Percentiles rank a stretch among this genome's conserved stretches.
phyloP scores from a whole-genome alignment of 2,113 vertebrate species.

The Gallinago media region DNA sequence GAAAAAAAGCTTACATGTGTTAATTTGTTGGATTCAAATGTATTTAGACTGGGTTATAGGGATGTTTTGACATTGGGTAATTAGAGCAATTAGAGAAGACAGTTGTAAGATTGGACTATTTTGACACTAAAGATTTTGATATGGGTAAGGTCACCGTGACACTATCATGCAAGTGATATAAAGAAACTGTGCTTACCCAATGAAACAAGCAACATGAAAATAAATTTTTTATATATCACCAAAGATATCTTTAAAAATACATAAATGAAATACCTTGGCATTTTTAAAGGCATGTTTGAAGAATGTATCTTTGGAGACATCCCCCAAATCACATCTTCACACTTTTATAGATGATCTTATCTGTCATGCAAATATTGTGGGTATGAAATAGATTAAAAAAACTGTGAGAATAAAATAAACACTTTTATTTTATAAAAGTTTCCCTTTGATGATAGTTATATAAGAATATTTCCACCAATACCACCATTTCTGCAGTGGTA shows the following conservation, averaged over 20 bases:
- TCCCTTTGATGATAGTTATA: not conserved
- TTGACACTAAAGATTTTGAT: not conserved
- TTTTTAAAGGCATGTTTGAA: not conserved
- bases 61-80: not conserved
- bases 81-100: not conserved
- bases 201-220: not conserved
- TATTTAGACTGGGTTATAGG: slow-evolving; percentile 31
- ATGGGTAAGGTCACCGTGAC: not conserved
- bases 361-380: not conserved
- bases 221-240: not conserved
- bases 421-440: not conserved
- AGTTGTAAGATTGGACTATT: not conserved
- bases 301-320: not conserved
- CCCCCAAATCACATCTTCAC: not conserved
- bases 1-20: slow-evolving; percentile 20
- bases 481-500: not conserved
- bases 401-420: not conserved
- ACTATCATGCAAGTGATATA: not conserved
- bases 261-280: not conserved
- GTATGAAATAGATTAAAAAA: not conserved
- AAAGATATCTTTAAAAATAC: not conserved
- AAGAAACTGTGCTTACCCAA: not conserved
- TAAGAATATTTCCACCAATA: not conserved
- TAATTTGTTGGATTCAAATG: slow-evolving; percentile 34
- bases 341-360: not conserved